Percentiles rank a stretch among this genome's conserved stretches.
These are phyloP conservation scores for Scaptomyza cyrtandrae DNA, from an alignment of 2,888 invertebrate genomes.

Conservation along the genomic window DNA sequence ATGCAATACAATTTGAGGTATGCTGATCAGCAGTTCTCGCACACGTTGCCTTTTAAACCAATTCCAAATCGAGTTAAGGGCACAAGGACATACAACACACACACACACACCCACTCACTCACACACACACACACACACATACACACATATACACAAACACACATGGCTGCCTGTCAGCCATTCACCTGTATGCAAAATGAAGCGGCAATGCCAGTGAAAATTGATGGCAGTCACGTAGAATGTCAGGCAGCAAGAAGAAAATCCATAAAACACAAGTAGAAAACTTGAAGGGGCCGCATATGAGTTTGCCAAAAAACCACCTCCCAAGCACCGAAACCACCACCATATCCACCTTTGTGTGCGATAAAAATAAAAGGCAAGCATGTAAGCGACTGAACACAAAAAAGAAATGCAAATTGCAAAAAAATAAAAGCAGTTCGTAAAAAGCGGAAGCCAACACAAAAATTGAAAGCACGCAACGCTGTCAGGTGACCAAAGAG, in stretches of 20 bases:
- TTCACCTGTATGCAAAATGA: constrained; percentile 80
- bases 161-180: constrained; percentile 21
- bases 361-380: constrained; percentile 67
- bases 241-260: constrained; percentile 64
- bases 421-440: constrained; percentile 13
- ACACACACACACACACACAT: constrained; percentile 10
- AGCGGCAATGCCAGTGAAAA: constrained; percentile 78
- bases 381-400: constrained; percentile 23
- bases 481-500: constrained; percentile 32
- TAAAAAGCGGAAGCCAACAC: constrained; percentile 27
- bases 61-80: constrained; percentile 77
- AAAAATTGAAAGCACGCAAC: constrained; percentile 40
- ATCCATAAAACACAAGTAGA: constrained; percentile 66
- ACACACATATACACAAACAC: constrained; percentile 7
- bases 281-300: constrained; percentile 52
- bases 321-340: background rate
- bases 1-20: constrained; percentile 66
- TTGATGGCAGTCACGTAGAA: constrained; percentile 80
- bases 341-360: constrained; percentile 13
- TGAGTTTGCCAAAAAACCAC: constrained; percentile 24
- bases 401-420: constrained; percentile 63
- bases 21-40: constrained; percentile 71
- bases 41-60: constrained; percentile 71
- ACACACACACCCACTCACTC: constrained; percentile 11
- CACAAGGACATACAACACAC: constrained; percentile 57